A percentile compares a stretch with the other conserved stretches of the same genome.
Conservation (phyloP, 2,888 invertebrate species). For the Sinhomidia bicolor region DNA sequence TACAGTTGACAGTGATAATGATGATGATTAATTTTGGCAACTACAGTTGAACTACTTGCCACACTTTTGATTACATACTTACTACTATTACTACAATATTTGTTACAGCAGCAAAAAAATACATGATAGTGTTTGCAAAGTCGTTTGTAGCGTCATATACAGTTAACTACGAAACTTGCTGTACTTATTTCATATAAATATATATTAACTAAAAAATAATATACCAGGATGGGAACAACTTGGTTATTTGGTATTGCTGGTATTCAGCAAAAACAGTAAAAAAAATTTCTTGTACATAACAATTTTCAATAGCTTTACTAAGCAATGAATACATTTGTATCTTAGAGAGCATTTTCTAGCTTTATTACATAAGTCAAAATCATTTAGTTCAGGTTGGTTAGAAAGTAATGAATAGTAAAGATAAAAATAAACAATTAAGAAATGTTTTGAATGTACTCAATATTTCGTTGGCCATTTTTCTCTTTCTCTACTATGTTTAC, state of each 20-base stretch:
- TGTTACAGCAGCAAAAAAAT: not conserved
- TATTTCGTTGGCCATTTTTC: not conserved
- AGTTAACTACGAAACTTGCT: not conserved
- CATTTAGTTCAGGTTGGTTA: not conserved
- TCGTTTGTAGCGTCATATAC: not conserved
- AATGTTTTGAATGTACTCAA: conserved; percentile 30
- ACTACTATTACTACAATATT: conserved; percentile 18
- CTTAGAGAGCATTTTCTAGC: conserved; percentile 26
- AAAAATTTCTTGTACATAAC: conserved; percentile 36
- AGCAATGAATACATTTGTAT: not conserved
- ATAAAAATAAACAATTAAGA: not conserved
- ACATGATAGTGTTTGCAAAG: not conserved
- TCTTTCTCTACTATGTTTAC: conserved; percentile 18
- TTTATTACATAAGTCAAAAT: conserved; percentile 12
- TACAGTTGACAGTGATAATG: not conserved
- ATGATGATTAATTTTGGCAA: conserved; percentile 7
- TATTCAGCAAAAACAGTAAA: conserved; percentile 53
- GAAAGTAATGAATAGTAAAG: not conserved
- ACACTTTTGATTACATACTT: conserved; percentile 31
- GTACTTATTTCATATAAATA: conserved; percentile 30
- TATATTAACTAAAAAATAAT: conserved; percentile 15
- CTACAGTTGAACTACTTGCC: conserved; percentile 2
- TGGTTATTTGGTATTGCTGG: conserved; percentile 71
- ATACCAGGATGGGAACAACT: conserved; percentile 71
- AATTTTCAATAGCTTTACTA: conserved; percentile 22